phyloP scores from a whole-genome alignment of 2,797 vertebrate species.

The Zonotrichia albicollis region DNA sequence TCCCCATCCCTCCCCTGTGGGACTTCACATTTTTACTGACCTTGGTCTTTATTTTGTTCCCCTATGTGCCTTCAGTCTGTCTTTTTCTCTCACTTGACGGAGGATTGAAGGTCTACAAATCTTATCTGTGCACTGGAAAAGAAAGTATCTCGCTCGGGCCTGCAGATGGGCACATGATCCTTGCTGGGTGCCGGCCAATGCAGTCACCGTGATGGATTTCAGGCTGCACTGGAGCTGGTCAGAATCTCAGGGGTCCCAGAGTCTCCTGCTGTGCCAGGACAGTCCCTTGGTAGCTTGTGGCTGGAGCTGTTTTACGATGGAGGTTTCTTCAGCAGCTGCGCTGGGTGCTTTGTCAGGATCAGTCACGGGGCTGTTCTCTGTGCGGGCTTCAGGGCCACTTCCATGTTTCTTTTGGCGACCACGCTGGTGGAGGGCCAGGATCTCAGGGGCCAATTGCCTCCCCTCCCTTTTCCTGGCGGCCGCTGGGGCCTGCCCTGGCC shows the following conservation, averaged over 20 bases:
- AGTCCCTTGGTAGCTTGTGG: background rate
- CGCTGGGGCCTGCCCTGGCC: background rate
- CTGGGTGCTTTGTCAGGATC: background rate
- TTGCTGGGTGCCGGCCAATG: background rate
- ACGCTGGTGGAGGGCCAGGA: too few relatives aligned
- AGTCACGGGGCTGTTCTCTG: too few relatives aligned
- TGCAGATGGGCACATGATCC: background rate
- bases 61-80: background rate
- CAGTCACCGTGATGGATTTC: background rate
- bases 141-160: background rate
- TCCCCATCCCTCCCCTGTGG: background rate
- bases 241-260: background rate
- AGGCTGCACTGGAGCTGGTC: background rate
- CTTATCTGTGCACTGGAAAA: background rate
- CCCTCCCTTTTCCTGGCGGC: background rate
- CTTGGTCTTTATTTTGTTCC: background rate
- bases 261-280: background rate
- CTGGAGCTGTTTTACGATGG: background rate
- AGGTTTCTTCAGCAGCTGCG: background rate
- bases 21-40: background rate
- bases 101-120: background rate
- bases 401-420: accelerated
- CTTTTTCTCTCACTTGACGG: background rate
- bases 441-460: background rate
- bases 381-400: background rate